Evolutionary conservation across 2,888 invertebrate species (phyloP).

Genomic region (Macrosiphum euphorbiae): DNA sequence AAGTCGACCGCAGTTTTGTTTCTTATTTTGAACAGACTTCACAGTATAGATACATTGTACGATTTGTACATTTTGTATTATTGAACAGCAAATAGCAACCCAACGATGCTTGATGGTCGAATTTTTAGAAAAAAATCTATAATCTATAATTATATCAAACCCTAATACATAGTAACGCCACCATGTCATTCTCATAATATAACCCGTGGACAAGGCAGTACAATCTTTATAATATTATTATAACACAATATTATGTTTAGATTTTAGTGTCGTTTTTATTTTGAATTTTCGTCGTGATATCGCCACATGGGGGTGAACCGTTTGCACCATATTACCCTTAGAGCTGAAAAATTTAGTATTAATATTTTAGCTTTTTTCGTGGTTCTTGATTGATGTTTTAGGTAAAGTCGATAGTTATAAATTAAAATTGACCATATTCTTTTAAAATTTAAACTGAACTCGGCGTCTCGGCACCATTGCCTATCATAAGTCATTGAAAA

Average conservation of each 20-base stretch:
- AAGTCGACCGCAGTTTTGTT: no score
- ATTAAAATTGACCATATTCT: background rate
- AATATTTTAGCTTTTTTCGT: background rate
- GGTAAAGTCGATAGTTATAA: background rate
- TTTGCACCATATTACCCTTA: no score
- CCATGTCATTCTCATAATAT: background rate
- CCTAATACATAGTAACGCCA: background rate
- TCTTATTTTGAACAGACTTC: no score
- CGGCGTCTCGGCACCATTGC: background rate
- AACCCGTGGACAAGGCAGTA: background rate
- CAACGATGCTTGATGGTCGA: background rate
- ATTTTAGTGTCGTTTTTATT: background rate
- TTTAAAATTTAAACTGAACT: background rate
- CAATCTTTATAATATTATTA: background rate
- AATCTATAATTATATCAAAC: background rate
- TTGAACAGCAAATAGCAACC: background rate
- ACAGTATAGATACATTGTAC: background rate
- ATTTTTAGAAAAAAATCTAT: background rate
- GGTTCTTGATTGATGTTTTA: background rate
- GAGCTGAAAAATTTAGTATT: background rate
- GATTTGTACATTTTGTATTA: background rate
- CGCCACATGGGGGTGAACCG: no score
- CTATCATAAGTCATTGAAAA: background rate
- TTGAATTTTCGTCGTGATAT: no score
- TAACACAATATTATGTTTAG: background rate